phyloP scores from a whole-genome alignment of 2,888 invertebrate genomes.

The Xylota segnis region DNA sequence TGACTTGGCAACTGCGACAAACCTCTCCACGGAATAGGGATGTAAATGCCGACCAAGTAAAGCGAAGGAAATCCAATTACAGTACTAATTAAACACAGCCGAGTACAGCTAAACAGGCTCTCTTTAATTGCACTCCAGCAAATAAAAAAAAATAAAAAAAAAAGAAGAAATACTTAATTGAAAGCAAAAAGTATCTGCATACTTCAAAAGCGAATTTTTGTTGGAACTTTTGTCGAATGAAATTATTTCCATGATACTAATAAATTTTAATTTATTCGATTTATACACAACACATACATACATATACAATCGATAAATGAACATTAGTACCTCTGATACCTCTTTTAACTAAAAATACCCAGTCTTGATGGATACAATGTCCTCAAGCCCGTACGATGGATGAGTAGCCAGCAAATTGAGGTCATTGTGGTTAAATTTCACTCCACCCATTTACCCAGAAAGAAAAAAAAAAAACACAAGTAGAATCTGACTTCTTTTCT shows the following conservation, averaged over 20 bases:
- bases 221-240: neutral
- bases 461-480: neutral
- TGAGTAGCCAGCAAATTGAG: conserved; percentile 30
- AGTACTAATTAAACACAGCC: conserved; percentile 55
- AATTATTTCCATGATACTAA: conserved; percentile 35
- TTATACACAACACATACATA: conserved; percentile 14
- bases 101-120: conserved; percentile 37
- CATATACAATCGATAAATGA: conserved; percentile 26
- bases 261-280: conserved; percentile 26
- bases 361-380: conserved; percentile 28
- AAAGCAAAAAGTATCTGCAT: conserved; percentile 41
- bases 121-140: conserved; percentile 48
- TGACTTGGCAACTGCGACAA: neutral
- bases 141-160: neutral
- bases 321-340: conserved; percentile 27
- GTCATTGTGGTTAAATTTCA: conserved; percentile 14
- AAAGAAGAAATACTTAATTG: conserved; percentile 38
- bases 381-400: conserved; percentile 19
- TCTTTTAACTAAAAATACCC: conserved; percentile 28
- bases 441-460: neutral
- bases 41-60: conserved; percentile 31
- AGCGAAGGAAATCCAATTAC: conserved; percentile 49
- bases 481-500: conserved; percentile 9
- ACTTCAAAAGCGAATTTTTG: conserved; percentile 38
- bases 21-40: neutral